phyloP scores from a whole-genome alignment of 2,797 vertebrate genomes.

The Hippocampus kuda region DNA sequence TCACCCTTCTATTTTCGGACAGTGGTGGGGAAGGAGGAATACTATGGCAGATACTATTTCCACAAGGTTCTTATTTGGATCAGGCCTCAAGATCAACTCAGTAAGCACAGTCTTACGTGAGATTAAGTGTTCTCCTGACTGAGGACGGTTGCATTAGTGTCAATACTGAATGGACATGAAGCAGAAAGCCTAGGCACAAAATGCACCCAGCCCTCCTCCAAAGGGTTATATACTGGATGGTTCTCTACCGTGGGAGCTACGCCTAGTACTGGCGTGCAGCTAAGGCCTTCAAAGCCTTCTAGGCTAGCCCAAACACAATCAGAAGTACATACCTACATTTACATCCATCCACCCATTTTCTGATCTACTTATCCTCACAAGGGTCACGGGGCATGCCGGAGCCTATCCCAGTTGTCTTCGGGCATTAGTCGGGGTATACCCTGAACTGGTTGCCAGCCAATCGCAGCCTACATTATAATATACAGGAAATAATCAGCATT shows the following conservation, averaged over 20 bases:
- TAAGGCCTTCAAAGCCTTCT: too few species aligned
- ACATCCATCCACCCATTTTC: too few species aligned
- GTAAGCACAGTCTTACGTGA: conserved; percentile 65
- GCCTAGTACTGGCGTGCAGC: conserved; percentile 1
- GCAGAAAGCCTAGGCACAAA: conserved; percentile 54
- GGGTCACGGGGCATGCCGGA: too few species aligned
- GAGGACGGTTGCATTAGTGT: conserved; percentile 54
- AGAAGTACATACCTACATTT: too few species aligned
- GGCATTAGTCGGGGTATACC: too few species aligned
- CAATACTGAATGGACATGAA: conserved; percentile 45
- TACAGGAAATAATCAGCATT: too few species aligned
- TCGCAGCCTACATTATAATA: conserved; percentile 12
- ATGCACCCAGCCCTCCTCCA: conserved; percentile 39
- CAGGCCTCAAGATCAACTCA: conserved; percentile 53
- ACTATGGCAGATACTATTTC: conserved; percentile 62
- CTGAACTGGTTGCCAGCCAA: too few species aligned
- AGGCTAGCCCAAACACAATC: too few species aligned
- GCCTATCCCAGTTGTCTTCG: too few species aligned
- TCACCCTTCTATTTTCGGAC: conserved; percentile 53
- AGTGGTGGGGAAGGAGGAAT: conserved; percentile 23
- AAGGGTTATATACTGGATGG: conserved; percentile 44
- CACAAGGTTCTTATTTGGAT: conserved; percentile 59
- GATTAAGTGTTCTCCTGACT: conserved; percentile 67
- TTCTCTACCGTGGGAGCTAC: conserved; percentile 23
- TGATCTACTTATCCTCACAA: too few species aligned